Evolutionary conservation across 1,140 invertebrate genomes (phyloP), one percentile per base, ranked within the genome.

Genomic region (Zaprionus kolodkinae): DNA sequence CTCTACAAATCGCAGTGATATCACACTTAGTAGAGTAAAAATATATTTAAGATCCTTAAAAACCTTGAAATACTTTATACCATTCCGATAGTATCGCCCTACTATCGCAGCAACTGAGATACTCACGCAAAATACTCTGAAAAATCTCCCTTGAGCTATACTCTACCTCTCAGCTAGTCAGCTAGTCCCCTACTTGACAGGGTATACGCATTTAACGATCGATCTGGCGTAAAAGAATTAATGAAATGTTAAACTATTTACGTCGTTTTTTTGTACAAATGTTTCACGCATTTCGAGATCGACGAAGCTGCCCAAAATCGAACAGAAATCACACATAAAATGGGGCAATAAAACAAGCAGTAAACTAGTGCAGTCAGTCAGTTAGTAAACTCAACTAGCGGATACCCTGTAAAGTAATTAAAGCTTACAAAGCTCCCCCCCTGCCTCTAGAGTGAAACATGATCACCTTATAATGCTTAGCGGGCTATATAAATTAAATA

Each of bases 271-370:
- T 25, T 11, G 27, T 30, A 56, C 63, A 65, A 65, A 55, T 55
- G 35, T 40, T 52, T 55, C 36, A 55, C 63, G 54, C 57, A 59
- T 59, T 65, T 33, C 40, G n/a, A 45, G 54, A 48, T 36, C 68
- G 17, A 21, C 30, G 33, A 50, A 70, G 27, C 7, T 70, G 36
- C 68, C 27, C 68, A 65, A 72, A 72, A 59, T 52, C 62, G 25
- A 66, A 52, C 13, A 38, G 61, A 59, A 65, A 38, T 15, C 70
- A 52, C 27, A 52, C 27, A 72, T 36, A 48, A 66, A 66, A 52
- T 11, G 35, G 56, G 45, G 35, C 48, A 57, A 71, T 35, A 70
- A 70, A 54, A 65, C 10, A 13, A 2, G 1, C 3, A 15, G 12
- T 9, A 6, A 3, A 13, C n/a, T 45, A 45, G 40, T 45, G 15